phyloP scores from a whole-genome alignment of 2,888 invertebrate genomes.

The Morinoia aosen region DNA sequence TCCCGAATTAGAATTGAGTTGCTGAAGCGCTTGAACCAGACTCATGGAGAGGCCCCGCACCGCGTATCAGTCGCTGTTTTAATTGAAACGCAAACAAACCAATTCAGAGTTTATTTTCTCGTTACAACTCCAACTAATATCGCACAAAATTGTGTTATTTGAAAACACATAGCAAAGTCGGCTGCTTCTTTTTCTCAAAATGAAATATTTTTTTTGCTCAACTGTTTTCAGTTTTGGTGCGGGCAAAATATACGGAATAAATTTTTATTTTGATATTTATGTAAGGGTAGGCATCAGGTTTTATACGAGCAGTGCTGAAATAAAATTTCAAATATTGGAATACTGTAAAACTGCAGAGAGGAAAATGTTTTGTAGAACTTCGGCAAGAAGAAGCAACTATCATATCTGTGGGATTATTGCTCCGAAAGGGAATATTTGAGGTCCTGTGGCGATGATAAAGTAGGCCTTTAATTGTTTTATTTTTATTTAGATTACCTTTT shows the following conservation, averaged over 20 bases:
- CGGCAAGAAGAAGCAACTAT: too few relatives aligned
- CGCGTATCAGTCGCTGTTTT: neutral
- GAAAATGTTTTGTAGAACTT: too few relatives aligned
- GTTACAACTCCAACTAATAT: neutral
- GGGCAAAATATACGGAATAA: neutral
- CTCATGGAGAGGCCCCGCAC: neutral
- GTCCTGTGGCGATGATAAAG: too few relatives aligned
- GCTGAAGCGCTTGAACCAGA: neutral
- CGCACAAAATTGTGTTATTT: neutral
- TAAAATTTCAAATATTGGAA: neutral
- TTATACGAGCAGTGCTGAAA: neutral
- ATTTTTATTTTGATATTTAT: neutral
- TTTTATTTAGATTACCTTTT: too few relatives aligned
- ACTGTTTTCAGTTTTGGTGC: neutral
- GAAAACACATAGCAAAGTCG: neutral
- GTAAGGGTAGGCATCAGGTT: neutral
- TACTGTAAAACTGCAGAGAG: too few relatives aligned
- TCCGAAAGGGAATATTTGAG: too few relatives aligned
- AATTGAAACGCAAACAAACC: neutral
- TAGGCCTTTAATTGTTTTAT: too few relatives aligned
- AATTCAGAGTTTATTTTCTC: neutral
- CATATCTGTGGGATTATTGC: too few relatives aligned
- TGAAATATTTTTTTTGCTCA: neutral
- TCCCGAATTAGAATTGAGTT: neutral
- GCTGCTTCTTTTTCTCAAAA: neutral